phyloP scores from a whole-genome alignment of 64 coral and sea anemone species.

The Orbicella faveolata region DNA sequence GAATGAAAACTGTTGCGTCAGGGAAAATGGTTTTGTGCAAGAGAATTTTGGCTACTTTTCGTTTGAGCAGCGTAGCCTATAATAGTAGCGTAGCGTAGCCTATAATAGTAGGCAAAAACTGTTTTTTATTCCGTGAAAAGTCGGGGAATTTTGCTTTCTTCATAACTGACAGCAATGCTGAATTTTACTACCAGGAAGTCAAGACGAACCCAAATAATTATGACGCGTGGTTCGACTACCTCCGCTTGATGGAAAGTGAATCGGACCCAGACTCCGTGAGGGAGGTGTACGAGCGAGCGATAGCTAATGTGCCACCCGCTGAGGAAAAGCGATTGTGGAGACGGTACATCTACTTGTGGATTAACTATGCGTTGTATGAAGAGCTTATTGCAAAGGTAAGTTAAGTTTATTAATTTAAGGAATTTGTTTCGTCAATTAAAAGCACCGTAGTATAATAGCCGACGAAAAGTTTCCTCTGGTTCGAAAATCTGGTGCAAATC shows the following conservation, averaged over 20 bases:
- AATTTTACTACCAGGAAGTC: constrained; percentile 70
- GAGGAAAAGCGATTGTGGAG: constrained; percentile 96
- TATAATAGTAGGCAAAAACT: too few species aligned
- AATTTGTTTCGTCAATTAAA: neutral
- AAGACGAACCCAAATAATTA: constrained; percentile 96
- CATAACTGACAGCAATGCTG: too few species aligned
- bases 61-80: too few species aligned
- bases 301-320: constrained; percentile 89
- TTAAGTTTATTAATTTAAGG: neutral
- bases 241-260: constrained; percentile 89
- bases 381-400: constrained; percentile 87
- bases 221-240: constrained; percentile 98
- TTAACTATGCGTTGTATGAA: constrained; percentile 95
- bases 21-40: too few species aligned
- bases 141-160: too few species aligned
- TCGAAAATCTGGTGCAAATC: neutral
- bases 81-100: too few species aligned
- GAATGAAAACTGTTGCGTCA: too few species aligned
- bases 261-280: constrained; percentile 72
- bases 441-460: neutral
- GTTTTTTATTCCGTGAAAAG: too few species aligned
- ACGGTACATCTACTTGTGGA: constrained; percentile 97
- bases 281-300: constrained; percentile 91
- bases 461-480: neutral
- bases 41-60: too few species aligned